Percentiles rank a stretch among this genome's conserved stretches.
Evolutionary conservation across 2,888 invertebrate genomes (phyloP).

Genomic region (Pimpla rufipes): DNA sequence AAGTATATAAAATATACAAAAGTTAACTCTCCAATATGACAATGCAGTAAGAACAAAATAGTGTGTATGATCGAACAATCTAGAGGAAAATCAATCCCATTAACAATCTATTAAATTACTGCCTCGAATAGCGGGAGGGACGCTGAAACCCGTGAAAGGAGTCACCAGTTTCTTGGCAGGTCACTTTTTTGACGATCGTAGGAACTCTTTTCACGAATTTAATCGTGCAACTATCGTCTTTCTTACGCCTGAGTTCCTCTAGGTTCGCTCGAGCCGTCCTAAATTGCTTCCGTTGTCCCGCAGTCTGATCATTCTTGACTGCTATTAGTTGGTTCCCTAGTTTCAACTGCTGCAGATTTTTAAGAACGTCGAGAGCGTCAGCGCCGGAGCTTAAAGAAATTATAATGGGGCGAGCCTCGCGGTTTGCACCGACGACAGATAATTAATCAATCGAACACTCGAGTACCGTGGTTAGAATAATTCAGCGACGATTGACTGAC

Average conservation of each 20-base stretch:
- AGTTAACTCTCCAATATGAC: too few relatives aligned
- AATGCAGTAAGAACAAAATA: too few relatives aligned
- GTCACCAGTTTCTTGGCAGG: not conserved
- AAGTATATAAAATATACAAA: too few relatives aligned
- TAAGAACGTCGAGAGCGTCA: not conserved
- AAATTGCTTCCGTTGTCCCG: not conserved
- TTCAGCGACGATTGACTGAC: not conserved
- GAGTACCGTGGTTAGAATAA: not conserved
- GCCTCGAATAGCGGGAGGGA: too few relatives aligned
- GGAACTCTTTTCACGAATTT: not conserved
- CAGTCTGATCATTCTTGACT: not conserved
- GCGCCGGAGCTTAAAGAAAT: not conserved
- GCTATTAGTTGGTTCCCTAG: not conserved
- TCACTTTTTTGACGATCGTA: not conserved
- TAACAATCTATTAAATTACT: too few relatives aligned
- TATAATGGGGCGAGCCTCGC: not conserved
- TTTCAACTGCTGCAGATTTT: not conserved
- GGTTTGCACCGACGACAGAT: not conserved
- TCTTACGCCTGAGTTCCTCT: not conserved
- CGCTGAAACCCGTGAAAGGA: too few relatives aligned
- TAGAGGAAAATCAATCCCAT: too few relatives aligned
- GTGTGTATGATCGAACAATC: too few relatives aligned
- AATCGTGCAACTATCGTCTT: not conserved
- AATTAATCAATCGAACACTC: too few relatives aligned
- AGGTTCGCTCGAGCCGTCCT: not conserved